A percentile compares a stretch with the other conserved stretches of the same genome.
These are phyloP conservation scores for Chrosomus eos DNA, from an alignment of 2,797 vertebrate species.

Conservation along the genomic window DNA sequence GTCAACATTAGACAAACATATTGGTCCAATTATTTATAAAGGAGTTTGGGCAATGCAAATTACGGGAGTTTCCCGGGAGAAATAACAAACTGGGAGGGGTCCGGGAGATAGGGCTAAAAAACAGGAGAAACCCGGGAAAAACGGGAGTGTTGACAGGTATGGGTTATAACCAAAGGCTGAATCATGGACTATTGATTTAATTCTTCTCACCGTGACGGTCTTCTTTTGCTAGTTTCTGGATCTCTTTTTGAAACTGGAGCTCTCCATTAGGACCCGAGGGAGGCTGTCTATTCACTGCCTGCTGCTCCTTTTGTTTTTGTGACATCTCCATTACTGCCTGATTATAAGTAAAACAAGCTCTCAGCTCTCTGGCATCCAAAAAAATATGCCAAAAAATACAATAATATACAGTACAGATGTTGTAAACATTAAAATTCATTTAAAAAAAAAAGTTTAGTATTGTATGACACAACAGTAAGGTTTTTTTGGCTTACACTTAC, in stretches of 20 bases:
- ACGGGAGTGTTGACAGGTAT: no score
- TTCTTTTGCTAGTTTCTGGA: conserved; percentile 67
- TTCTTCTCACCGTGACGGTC: conserved; percentile 51
- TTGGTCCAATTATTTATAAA: no score
- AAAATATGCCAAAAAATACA: not conserved
- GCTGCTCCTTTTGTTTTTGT: conserved; percentile 83
- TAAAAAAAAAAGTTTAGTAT: not conserved
- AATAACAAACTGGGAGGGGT: no score
- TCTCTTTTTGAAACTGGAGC: conserved; percentile 77
- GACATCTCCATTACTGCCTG: conserved; percentile 90
- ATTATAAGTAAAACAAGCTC: not conserved
- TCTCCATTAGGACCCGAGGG: conserved; percentile 77
- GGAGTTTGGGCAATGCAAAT: no score
- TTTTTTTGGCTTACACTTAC: not conserved
- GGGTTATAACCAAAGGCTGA: not conserved
- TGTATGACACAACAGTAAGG: not conserved
- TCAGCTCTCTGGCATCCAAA: not conserved
- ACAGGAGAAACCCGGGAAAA: no score
- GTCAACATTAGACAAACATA: no score
- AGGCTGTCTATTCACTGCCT: conserved; percentile 67
- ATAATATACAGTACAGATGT: not conserved
- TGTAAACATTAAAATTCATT: not conserved
- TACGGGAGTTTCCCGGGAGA: no score
- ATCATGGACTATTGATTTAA: not conserved
- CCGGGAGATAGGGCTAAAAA: no score